Conservation (phyloP, 2,797 vertebrate species). For the Neosilurus mollespiculum region DNA sequence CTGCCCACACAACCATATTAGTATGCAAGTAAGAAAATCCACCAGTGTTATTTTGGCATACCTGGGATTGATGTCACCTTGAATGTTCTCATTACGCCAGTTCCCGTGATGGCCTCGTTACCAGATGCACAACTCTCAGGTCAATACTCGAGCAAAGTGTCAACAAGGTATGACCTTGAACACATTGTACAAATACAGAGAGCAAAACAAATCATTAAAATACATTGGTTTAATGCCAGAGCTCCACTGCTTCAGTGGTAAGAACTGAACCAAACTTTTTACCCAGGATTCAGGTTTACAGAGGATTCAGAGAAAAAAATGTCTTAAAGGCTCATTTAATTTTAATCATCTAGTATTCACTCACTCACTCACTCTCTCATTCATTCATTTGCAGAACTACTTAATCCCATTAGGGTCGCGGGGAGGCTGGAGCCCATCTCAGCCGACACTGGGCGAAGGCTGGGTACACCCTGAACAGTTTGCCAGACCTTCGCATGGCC, state of each 20-base stretch:
- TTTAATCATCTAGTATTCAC: too few relatives aligned
- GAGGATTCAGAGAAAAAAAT: background rate
- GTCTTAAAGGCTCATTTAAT: background rate
- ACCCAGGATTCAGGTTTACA: background rate
- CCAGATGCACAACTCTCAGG: constrained; percentile 38
- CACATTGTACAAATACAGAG: constrained; percentile 8
- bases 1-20: background rate
- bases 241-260: background rate
- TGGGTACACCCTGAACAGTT: too few relatives aligned
- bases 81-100: constrained; percentile 21
- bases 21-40: background rate
- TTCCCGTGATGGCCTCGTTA: constrained; percentile 1
- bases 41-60: background rate
- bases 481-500: too few relatives aligned
- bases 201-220: constrained; percentile 25
- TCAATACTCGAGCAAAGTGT: constrained; percentile 8
- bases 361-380: too few relatives aligned
- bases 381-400: too few relatives aligned
- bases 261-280: background rate
- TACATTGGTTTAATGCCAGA: constrained; percentile 1
- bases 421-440: too few relatives aligned
- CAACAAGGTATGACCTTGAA: constrained; percentile 31
- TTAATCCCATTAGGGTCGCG: too few relatives aligned
- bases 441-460: too few relatives aligned
- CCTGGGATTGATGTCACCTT: constrained; percentile 8